phyloP scores from a whole-genome alignment of 2,797 vertebrate genomes.

The Iguana delicatissima region DNA sequence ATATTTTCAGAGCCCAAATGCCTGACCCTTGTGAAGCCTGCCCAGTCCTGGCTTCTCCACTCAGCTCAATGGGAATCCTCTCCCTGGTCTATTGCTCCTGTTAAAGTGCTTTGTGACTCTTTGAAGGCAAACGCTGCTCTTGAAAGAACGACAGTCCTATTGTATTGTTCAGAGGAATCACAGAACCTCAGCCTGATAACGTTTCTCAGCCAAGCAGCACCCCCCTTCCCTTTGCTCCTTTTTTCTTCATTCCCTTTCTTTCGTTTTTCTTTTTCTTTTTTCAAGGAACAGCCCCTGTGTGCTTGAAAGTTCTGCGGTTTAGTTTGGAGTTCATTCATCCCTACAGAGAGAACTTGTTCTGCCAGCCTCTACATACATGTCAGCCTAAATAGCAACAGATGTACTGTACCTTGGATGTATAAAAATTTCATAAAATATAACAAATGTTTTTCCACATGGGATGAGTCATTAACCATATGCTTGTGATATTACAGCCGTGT shows the following conservation, averaged over 20 bases:
- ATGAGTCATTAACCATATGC: slow-evolving; percentile 86
- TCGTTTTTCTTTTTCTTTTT: slow-evolving; percentile 67
- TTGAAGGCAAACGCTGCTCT: slow-evolving; percentile 26
- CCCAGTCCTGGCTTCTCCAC: neutral
- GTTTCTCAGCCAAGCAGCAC: slow-evolving; percentile 34
- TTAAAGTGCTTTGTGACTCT: slow-evolving; percentile 25
- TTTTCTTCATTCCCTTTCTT: slow-evolving; percentile 51
- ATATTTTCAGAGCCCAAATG: slow-evolving; percentile 33
- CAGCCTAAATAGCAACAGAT: slow-evolving; percentile 87
- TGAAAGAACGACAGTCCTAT: slow-evolving; percentile 57
- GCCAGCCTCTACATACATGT: slow-evolving; percentile 86
- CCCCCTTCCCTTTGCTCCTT: slow-evolving; percentile 72
- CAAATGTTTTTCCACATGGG: slow-evolving; percentile 83
- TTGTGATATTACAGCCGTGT: slow-evolving; percentile 71
- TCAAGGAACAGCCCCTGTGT: slow-evolving; percentile 75
- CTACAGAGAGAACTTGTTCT: slow-evolving; percentile 82
- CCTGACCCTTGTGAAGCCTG: slow-evolving; percentile 26
- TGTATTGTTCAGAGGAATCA: slow-evolving; percentile 52
- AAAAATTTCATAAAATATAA: slow-evolving; percentile 83
- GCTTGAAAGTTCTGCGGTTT: slow-evolving; percentile 84
- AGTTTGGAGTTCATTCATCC: slow-evolving; percentile 84
- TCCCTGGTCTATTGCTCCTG: slow-evolving; percentile 15
- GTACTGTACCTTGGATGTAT: slow-evolving; percentile 82
- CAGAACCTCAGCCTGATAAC: slow-evolving; percentile 30
- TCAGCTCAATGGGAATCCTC: neutral